phyloP scores from a whole-genome alignment of 2,113 vertebrate genomes.

The Zapornia atra region DNA sequence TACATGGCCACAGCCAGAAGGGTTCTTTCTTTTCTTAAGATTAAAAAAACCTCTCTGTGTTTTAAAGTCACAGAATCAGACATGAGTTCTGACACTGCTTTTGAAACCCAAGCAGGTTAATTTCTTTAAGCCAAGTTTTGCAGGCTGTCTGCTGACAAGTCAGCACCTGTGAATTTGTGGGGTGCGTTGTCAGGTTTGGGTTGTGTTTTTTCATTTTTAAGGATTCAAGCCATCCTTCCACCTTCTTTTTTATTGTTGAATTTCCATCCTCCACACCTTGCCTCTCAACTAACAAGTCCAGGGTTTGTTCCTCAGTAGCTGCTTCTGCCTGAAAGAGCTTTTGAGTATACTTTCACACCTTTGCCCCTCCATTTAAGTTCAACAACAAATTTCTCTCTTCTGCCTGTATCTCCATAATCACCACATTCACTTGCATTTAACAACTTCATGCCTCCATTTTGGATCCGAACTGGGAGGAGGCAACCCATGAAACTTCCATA shows the following conservation, averaged over 20 bases:
- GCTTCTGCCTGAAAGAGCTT: neutral
- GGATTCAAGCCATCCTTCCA: neutral
- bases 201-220: neutral
- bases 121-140: neutral
- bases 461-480: neutral
- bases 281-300: neutral
- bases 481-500: neutral
- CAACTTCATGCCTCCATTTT: neutral
- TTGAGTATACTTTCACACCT: neutral
- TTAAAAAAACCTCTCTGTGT: neutral
- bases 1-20: constrained; percentile 38
- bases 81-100: neutral
- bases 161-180: neutral
- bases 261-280: neutral
- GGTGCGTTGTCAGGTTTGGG: no score
- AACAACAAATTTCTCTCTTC: neutral
- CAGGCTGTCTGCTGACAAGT: neutral
- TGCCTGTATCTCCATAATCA: neutral
- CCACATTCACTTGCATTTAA: neutral
- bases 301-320: neutral
- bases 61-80: neutral
- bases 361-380: neutral
- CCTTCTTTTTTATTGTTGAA: neutral
- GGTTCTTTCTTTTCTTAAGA: neutral
- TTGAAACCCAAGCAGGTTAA: neutral